Conservation (phyloP, 2,888 invertebrate species). For the Koerneria pararmatus region DNA sequence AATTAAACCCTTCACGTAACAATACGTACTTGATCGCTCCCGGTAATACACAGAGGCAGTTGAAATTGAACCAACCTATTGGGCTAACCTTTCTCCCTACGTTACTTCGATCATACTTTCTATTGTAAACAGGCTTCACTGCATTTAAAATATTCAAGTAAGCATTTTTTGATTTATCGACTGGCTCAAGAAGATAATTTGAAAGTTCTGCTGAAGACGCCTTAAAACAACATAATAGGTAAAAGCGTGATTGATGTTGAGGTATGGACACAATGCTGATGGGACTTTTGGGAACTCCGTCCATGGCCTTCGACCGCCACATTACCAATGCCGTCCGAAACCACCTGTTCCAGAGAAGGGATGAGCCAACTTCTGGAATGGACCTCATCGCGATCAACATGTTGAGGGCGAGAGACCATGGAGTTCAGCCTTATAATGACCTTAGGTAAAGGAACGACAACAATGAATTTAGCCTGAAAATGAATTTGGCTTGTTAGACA, state of each 20-base stretch:
- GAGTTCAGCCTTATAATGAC: constrained; percentile 75
- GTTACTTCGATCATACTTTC: no score
- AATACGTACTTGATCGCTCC: no score
- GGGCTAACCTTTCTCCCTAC: no score
- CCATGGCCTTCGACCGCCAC: constrained; percentile 58
- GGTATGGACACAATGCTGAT: constrained; percentile 58
- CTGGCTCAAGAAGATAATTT: background rate
- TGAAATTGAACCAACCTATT: no score
- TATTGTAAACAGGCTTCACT: no score
- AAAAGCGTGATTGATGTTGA: constrained; percentile 23
- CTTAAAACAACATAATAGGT: no score
- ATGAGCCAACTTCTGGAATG: constrained; percentile 84
- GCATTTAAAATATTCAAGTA: background rate
- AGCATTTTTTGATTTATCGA: background rate
- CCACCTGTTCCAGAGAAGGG: constrained; percentile 60
- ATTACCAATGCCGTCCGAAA: constrained; percentile 51
- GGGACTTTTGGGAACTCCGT: constrained; percentile 58
- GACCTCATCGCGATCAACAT: constrained; percentile 84
- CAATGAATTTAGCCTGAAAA: no score
- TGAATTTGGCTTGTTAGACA: no score
- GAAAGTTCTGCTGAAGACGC: background rate
- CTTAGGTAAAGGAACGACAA: constrained; percentile 73
- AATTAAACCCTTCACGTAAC: no score
- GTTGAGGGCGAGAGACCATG: constrained; percentile 81
- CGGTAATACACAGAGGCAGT: no score